A percentile compares a stretch with the other conserved stretches of the same genome.
phyloP scores from a whole-genome alignment of 2,113 vertebrate species.

The Octodon degus region DNA sequence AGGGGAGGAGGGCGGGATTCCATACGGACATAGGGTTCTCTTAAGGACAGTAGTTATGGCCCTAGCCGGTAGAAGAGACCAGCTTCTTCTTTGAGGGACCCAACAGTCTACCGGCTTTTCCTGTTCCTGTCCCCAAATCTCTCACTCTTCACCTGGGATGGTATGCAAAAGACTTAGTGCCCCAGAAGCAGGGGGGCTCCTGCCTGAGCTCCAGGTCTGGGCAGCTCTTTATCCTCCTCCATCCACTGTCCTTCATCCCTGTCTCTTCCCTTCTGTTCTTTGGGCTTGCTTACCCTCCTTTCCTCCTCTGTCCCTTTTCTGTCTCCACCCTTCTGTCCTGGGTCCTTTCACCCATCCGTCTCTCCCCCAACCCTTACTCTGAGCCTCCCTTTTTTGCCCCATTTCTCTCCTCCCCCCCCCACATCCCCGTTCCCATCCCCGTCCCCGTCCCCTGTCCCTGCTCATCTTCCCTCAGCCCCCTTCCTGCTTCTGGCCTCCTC shows the following conservation, averaged over 20 bases:
- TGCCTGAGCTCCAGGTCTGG: not conserved
- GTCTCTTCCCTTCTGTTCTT: no score
- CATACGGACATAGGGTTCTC: not conserved
- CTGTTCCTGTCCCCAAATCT: not conserved
- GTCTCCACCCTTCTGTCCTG: not conserved
- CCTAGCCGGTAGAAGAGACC: not conserved
- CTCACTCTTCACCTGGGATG: not conserved
- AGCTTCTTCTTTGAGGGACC: not conserved
- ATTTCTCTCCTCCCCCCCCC: not conserved
- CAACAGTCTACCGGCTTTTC: not conserved
- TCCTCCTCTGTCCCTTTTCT: not conserved
- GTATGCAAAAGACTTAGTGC: not conserved
- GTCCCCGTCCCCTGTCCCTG: not conserved
- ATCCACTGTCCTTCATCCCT: not conserved
- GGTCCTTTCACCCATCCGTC: not conserved
- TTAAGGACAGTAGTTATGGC: not conserved
- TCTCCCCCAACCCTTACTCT: not conserved
- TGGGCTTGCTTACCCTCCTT: not conserved
- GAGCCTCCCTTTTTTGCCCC: not conserved
- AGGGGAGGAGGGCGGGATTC: not conserved
- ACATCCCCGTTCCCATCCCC: no score
- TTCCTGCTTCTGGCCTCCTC: not conserved
- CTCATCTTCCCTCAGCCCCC: not conserved
- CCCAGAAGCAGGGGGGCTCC: not conserved
- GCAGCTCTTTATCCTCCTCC: not conserved